Base-by-base conservation (phyloP, 2,888 invertebrate genomes). In the Caenorhabditis doughertyi region DNA sequence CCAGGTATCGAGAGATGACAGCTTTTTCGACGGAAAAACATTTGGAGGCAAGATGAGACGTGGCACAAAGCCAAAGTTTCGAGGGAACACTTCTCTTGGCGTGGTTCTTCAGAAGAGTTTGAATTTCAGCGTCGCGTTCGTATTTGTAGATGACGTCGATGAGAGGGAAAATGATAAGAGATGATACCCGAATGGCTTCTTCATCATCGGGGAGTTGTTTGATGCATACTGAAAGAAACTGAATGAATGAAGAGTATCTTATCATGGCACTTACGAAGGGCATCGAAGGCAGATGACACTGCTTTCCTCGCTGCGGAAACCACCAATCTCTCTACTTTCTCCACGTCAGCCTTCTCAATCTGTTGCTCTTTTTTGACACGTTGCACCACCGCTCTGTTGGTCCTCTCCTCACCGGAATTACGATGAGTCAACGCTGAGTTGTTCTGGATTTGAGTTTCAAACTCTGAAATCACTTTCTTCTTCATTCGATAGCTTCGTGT, bases 91-190 rank as follows among this genome's bases (percentile, higher is more conserved):
- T 25, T 2, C 13, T 49, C 7, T 42, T 27, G 16, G 44, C 32
- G 56, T 73, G 53, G 3, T 62, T 62, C 25, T 42, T 42, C 3
- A 82, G n/a, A 1, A 68, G 21, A 9, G 23, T 23, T 4, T 65
- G 42, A 4, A 86, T 73, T 39, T 74, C 80, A 0, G 51, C 25
- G 16, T 56, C 35, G 11, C 47, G 18, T 27, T 86, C 86, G 67
- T 86, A 86, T 27, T 85, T 83, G 76, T 85, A 88, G 42, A 88
- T 65, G n/a, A 86, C 60, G 55, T 86, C 88, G 23, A 88, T 80
- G 5, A 88, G 77, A 0, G 86, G 85, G 51, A 88, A 88, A 2
- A 88, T 65, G 47, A 86, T 74, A n/a, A 81, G 74, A 4, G 81
- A 70, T 0, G 81, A 25, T 11, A 39, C 51, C 7, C 77, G 74